Conservation (phyloP, 2,113 vertebrate genomes). For the Carlito syrichta region DNA sequence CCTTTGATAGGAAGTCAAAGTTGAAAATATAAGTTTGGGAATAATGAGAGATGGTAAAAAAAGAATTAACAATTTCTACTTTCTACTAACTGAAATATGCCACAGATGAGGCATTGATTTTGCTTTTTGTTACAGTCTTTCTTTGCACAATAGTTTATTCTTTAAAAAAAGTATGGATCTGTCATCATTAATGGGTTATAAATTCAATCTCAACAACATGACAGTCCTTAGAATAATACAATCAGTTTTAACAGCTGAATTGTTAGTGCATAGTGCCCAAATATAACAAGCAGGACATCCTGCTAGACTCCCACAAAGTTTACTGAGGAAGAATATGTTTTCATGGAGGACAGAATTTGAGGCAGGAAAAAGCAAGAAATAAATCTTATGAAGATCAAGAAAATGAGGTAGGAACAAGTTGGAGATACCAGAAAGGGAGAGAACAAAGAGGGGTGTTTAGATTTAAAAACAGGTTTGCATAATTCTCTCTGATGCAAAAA, state of each 20-base stretch:
- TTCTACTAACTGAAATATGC: conserved; percentile 25
- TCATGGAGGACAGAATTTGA: neutral
- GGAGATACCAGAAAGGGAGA: neutral
- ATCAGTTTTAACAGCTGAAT: neutral
- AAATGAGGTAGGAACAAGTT: neutral
- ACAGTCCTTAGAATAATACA: conserved; percentile 21
- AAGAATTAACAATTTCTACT: neutral
- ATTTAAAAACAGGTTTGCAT: neutral
- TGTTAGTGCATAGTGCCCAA: neutral
- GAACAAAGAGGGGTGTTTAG: neutral
- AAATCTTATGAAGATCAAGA: neutral
- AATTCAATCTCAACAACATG: neutral
- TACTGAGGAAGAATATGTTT: neutral
- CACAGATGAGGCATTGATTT: neutral
- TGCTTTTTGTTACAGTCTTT: neutral
- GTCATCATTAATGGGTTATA: neutral
- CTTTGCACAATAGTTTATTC: neutral
- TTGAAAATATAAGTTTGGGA: conserved; percentile 3
- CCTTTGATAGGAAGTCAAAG: neutral
- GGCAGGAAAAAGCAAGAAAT: neutral
- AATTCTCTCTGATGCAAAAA: conserved; percentile 36
- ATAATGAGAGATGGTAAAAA: neutral
- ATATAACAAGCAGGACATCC: neutral
- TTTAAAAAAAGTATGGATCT: neutral
- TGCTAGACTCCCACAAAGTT: neutral